Evolutionary conservation across 2,888 invertebrate species (phyloP).

Genomic region (Leptopterna dolabrata): DNA sequence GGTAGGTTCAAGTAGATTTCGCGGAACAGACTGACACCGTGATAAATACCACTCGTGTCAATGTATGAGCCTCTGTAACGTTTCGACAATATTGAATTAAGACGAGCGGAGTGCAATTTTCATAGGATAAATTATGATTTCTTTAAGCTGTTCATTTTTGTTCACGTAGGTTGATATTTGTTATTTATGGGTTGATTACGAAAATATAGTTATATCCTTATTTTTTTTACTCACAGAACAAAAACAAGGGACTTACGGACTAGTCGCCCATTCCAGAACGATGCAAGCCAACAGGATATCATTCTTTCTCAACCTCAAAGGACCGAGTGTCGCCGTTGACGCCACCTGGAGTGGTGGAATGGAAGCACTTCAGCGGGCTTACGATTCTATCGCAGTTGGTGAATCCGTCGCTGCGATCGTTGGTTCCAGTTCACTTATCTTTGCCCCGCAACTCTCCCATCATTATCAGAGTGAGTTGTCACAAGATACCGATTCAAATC

Average conservation of each 20-base stretch:
- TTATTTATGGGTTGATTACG: too few relatives aligned
- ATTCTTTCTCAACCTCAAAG: slow-evolving; percentile 73
- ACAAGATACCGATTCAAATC: slow-evolving; percentile 71
- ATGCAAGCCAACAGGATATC: slow-evolving; percentile 75
- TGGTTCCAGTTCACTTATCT: slow-evolving; percentile 71
- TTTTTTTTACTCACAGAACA: neutral
- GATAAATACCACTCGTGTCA: too few relatives aligned
- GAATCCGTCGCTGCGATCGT: slow-evolving; percentile 72
- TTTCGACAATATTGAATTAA: too few relatives aligned
- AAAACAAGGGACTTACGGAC: neutral
- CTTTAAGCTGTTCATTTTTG: too few relatives aligned
- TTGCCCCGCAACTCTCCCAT: slow-evolving; percentile 83
- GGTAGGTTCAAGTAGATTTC: too few relatives aligned
- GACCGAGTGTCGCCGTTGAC: slow-evolving; percentile 73
- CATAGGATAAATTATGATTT: too few relatives aligned
- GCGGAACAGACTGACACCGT: too few relatives aligned
- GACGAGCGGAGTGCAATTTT: too few relatives aligned
- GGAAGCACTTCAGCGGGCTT: slow-evolving; percentile 71
- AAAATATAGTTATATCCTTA: too few relatives aligned
- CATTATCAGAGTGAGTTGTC: slow-evolving; percentile 85
- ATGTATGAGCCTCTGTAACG: too few relatives aligned
- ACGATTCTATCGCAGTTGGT: slow-evolving; percentile 66
- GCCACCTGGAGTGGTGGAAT: slow-evolving; percentile 76
- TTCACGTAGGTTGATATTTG: too few relatives aligned
- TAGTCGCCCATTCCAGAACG: slow-evolving; percentile 71